Evolutionary conservation across 2,113 vertebrate species (phyloP).

Genomic region (Xenopus laevis): DNA sequence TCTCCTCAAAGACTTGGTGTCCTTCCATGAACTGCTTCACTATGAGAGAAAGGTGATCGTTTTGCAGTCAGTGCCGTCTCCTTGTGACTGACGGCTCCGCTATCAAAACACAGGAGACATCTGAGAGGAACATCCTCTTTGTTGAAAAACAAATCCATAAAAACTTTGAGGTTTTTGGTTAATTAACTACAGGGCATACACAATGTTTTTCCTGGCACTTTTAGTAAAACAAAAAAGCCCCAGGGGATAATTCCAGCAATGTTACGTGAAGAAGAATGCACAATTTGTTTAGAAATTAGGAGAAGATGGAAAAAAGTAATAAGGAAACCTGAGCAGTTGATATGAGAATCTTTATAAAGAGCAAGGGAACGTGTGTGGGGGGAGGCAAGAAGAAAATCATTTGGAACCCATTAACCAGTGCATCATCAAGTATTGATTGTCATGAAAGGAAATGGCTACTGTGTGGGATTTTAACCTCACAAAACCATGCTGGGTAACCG

Average conservation of each 20-base stretch:
- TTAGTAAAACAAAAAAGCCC: not conserved
- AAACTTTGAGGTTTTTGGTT: not conserved
- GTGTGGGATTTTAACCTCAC: slow-evolving; percentile 23
- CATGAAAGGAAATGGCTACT: slow-evolving; percentile 24
- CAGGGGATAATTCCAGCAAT: not conserved
- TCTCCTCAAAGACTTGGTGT: slow-evolving; percentile 35
- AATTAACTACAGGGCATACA: not conserved
- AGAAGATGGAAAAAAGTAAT: not conserved
- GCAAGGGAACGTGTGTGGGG: not conserved
- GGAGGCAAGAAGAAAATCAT: slow-evolving; percentile 3
- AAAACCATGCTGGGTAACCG: not conserved
- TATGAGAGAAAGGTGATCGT: slow-evolving; percentile 19
- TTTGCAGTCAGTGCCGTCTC: not conserved
- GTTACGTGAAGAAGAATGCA: not conserved
- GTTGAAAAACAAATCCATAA: slow-evolving; percentile 1
- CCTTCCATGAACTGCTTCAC: slow-evolving; percentile 26
- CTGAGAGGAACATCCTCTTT: slow-evolving; percentile 6
- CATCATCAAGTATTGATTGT: slow-evolving; percentile 39
- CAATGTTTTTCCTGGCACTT: not conserved
- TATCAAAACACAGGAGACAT: slow-evolving; percentile 11
- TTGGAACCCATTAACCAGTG: slow-evolving; percentile 26
- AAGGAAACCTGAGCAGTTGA: not conserved
- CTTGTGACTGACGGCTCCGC: slow-evolving; percentile 21
- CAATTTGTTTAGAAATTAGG: not conserved
- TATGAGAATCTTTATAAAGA: not conserved